Percentiles rank a stretch among this genome's conserved stretches.
Conservation (phyloP, 2,797 vertebrate species). For the Pelochelys cantorii region DNA sequence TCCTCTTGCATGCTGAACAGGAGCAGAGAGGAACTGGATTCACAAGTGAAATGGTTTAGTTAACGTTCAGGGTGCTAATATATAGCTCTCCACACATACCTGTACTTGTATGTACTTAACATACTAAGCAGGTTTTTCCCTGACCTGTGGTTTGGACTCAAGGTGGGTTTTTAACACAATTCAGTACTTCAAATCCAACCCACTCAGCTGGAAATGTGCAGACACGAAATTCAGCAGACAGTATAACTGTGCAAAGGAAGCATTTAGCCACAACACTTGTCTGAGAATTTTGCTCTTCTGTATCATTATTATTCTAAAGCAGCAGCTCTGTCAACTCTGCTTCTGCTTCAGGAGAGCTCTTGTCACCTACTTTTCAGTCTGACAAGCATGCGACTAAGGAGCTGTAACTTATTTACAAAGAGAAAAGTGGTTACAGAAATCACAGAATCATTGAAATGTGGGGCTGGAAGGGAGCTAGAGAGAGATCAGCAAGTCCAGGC, state of each 20-base stretch:
- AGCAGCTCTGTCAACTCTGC: background rate
- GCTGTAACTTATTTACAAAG: background rate
- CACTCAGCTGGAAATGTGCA: background rate
- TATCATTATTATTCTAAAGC: background rate
- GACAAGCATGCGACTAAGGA: background rate
- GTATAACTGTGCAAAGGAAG: background rate
- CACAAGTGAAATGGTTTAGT: constrained; percentile 5
- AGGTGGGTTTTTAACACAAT: background rate
- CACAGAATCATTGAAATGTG: background rate
- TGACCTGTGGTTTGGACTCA: background rate
- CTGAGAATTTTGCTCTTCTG: background rate
- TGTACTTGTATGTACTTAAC: background rate
- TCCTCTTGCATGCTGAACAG: background rate
- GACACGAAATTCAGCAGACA: background rate
- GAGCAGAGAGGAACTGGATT: background rate
- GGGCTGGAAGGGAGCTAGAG: background rate
- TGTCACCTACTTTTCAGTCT: background rate
- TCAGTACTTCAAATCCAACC: background rate
- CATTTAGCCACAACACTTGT: background rate
- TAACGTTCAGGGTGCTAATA: background rate
- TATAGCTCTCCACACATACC: background rate
- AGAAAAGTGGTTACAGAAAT: background rate
- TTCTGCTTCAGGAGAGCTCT: background rate
- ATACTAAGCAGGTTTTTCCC: background rate
- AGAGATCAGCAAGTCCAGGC: background rate